phyloP scores from a whole-genome alignment of 2,797 vertebrate genomes.

The Pitangus sulphuratus region DNA sequence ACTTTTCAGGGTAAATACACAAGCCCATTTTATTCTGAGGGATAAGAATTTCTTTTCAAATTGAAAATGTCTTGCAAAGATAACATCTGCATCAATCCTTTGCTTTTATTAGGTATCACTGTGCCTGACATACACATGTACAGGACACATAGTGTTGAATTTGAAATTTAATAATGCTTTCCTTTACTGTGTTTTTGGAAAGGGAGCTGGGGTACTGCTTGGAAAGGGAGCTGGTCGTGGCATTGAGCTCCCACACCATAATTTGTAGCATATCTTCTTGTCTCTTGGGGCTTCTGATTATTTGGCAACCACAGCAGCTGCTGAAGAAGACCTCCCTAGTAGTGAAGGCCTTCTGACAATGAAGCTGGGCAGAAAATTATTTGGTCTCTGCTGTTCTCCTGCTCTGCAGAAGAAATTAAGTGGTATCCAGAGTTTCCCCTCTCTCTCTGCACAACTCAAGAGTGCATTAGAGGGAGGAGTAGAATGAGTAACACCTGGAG shows the following conservation, averaged over 20 bases:
- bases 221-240: neutral
- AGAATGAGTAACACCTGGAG: neutral
- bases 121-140: neutral
- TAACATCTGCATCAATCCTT: neutral
- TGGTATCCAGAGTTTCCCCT: neutral
- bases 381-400: neutral
- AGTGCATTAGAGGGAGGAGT: neutral
- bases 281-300: neutral
- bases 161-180: neutral
- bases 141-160: neutral
- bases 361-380: neutral
- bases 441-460: neutral
- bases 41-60: slow-evolving; percentile 11
- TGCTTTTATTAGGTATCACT: neutral
- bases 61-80: neutral
- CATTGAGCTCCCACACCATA: neutral
- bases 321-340: neutral
- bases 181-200: neutral
- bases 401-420: neutral
- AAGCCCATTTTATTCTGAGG: neutral
- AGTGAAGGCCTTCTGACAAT: neutral
- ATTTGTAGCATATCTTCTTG: neutral
- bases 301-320: neutral
- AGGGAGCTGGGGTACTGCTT: neutral
- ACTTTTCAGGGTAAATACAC: neutral